phyloP scores from a whole-genome alignment of 2,888 invertebrate genomes.

The Drosophila neonasuta region DNA sequence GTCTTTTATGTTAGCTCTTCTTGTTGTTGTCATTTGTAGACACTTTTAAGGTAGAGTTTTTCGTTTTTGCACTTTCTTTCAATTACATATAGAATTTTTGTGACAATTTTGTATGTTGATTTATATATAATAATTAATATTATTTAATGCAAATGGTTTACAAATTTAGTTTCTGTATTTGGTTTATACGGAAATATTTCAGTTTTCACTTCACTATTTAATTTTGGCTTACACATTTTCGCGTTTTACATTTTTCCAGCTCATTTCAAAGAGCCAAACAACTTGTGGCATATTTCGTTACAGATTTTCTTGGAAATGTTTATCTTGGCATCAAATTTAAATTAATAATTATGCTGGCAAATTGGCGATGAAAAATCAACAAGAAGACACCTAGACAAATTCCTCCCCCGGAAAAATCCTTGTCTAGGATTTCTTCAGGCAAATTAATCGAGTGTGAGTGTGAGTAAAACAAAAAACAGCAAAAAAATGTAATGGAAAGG shows the following conservation, averaged over 20 bases:
- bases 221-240: neutral
- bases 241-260: neutral
- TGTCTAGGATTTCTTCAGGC: neutral
- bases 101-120: conserved; percentile 33
- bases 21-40: conserved; percentile 76
- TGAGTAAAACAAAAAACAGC: too few relatives aligned
- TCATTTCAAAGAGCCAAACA: neutral
- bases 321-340: conserved; percentile 10
- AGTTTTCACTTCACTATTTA: neutral
- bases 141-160: conserved; percentile 9
- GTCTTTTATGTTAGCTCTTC: conserved; percentile 70
- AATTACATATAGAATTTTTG: conserved; percentile 24
- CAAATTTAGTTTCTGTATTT: conserved; percentile 6
- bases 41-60: conserved; percentile 52
- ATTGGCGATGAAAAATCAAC: conserved; percentile 22
- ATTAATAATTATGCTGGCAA: conserved; percentile 43
- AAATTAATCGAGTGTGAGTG: neutral
- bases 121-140: conserved; percentile 22
- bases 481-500: neutral
- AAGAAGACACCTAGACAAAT: conserved; percentile 22
- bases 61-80: conserved; percentile 29
- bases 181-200: neutral
- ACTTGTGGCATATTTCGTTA: neutral
- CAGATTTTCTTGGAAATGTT: conserved; percentile 4
- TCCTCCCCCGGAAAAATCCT: neutral